Evolutionary conservation across 2,113 vertebrate species (phyloP), one percentile per base, ranked within the genome.

Genomic region (Cyanoderma ruficeps): DNA sequence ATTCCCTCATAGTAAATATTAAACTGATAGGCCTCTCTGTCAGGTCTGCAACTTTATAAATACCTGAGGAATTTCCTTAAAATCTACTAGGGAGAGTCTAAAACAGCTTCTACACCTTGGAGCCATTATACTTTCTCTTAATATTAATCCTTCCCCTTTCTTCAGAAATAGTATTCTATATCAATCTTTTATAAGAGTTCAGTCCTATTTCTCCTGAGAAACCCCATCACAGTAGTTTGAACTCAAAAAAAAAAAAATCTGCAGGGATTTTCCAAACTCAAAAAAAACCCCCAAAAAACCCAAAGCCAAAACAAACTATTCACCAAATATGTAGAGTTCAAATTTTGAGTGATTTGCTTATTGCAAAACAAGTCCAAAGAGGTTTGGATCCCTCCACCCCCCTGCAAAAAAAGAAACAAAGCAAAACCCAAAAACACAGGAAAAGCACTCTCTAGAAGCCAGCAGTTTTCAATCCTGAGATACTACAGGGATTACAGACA

Each of bases 321-420:
- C 39, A 55, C 1, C 7, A 52, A 67, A 81, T 50, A 81, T 2
- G 0, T 3, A 41, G 6, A 60, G 21, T 68, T 87, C n/a, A 35
- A 28, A 70, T 57, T 89, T 56, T 68, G 15, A 93, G 86, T 63
- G 0, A 76, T 56, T 64, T 64, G 8, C 16, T 79, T 10, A 60
- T 25, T 79, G 30, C 18, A 79, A 81, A 88, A 69, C 22, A 67
- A 57, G 44, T 23, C 30, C 44, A 80, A 72, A 46, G 71, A 70
- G 11, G 35, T 74, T 77, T 80, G 15, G 19, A 41, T 39, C 1
- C 9, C 7, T 1, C 8, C 5, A 5, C 7, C 1, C 4, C 3
- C 4, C 1, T 20, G 10, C 3, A 2, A 46, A 42, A 72, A 35
- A 35, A 39, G 0, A 46, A 67, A 21, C 1, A 37, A 53, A 87